Conservation (phyloP, 2,797 vertebrate genomes). For the Anguilla megastoma region DNA sequence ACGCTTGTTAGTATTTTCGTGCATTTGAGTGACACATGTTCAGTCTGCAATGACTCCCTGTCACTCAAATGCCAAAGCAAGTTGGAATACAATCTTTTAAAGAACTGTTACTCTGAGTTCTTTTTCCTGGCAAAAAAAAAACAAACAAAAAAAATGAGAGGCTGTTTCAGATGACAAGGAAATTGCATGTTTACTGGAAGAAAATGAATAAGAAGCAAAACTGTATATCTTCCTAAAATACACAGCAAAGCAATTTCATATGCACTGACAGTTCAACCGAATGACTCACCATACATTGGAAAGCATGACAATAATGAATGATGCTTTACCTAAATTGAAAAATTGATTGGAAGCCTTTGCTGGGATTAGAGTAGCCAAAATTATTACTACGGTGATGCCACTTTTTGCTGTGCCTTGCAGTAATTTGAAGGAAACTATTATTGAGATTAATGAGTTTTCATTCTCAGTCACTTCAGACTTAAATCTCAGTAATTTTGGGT, state of each 20-base stretch:
- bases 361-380: neutral
- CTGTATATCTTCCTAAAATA: neutral
- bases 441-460: neutral
- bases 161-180: neutral
- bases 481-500: neutral
- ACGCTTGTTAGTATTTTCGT: neutral
- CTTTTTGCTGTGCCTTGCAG: neutral
- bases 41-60: neutral
- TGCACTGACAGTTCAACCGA: neutral
- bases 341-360: neutral
- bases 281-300: neutral
- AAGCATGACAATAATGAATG: neutral
- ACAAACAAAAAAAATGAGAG: neutral
- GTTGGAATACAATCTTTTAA: neutral
- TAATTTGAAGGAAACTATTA: neutral
- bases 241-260: neutral
- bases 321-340: neutral
- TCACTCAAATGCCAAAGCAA: neutral
- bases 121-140: neutral
- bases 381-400: neutral
- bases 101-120: neutral
- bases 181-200: neutral
- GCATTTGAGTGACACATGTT: neutral
- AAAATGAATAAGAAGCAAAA: neutral
- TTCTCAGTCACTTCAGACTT: neutral